Conservation (phyloP, 2,888 invertebrate genomes). For the Dasypogon diadema region DNA sequence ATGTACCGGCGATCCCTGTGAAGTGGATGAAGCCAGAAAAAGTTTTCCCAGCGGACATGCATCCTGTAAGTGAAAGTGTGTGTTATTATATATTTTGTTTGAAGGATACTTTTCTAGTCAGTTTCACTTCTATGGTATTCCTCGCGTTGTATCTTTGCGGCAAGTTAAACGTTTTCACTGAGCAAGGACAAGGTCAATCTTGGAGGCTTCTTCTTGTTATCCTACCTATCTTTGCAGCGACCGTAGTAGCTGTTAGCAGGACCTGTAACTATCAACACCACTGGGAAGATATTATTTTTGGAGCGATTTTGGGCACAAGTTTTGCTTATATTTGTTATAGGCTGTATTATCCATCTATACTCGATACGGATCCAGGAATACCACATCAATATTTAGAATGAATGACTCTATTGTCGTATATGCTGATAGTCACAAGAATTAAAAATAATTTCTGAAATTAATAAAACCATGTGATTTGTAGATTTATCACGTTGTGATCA, state of each 20-base stretch:
- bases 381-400: slow-evolving; percentile 12
- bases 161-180: slow-evolving; percentile 74
- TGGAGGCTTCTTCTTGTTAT: slow-evolving; percentile 73
- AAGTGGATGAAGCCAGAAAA: slow-evolving; percentile 79
- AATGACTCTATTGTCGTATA: too few species aligned
- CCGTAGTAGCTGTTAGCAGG: slow-evolving; percentile 75
- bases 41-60: slow-evolving; percentile 89
- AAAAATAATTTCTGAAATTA: too few species aligned
- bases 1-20: slow-evolving; percentile 75
- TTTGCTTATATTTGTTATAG: slow-evolving; percentile 76
- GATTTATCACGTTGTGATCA: too few species aligned
- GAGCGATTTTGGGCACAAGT: slow-evolving; percentile 74
- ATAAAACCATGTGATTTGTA: too few species aligned
- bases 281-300: slow-evolving; percentile 83
- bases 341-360: slow-evolving; percentile 74
- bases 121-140: slow-evolving; percentile 79
- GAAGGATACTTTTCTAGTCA: slow-evolving; percentile 69
- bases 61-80: slow-evolving; percentile 72
- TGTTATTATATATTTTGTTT: neutral
- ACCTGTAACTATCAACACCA: slow-evolving; percentile 88
- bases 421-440: too few species aligned
- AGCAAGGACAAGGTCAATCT: slow-evolving; percentile 72
- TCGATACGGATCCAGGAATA: neutral
- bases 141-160: slow-evolving; percentile 77
- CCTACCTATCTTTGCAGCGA: slow-evolving; percentile 74